A percentile compares a stretch with the other conserved stretches of the same genome.
Evolutionary conservation across 1,140 invertebrate genomes (phyloP).

Genomic region (Dendrolimus punctatus): DNA sequence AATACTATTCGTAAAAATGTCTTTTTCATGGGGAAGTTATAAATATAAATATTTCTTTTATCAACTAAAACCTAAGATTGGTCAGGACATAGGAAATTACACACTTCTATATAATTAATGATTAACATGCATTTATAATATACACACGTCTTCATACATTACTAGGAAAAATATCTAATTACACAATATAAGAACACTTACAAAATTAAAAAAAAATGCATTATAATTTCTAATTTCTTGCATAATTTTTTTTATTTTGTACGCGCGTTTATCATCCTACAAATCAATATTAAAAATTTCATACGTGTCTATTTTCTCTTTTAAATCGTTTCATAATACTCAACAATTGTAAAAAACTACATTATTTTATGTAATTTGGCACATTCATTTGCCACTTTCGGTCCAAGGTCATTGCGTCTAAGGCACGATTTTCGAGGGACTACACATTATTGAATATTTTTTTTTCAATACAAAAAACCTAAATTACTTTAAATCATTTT

Average conservation of each 20-base stretch:
- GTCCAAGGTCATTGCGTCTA: constrained; percentile 31
- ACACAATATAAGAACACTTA: neutral
- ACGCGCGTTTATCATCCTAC: too few species aligned
- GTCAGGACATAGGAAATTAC: constrained; percentile 63
- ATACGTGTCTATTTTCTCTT: neutral
- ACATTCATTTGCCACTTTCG: constrained; percentile 24
- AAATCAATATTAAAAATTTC: too few species aligned
- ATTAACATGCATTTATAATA: constrained; percentile 3
- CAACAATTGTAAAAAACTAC: constrained; percentile 2
- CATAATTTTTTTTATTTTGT: too few species aligned
- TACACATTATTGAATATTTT: neutral
- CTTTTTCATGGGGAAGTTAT: constrained; percentile 65
- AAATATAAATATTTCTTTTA: constrained; percentile 65
- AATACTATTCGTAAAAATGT: constrained; percentile 72
- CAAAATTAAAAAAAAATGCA: too few species aligned
- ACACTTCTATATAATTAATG: constrained; percentile 32
- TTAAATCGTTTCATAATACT: neutral
- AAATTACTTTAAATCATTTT: too few species aligned
- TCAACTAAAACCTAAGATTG: constrained; percentile 62
- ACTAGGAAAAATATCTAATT: constrained; percentile 14
- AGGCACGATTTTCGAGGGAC: constrained; percentile 53
- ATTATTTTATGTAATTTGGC: constrained; percentile 16
- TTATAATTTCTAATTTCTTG: too few species aligned
- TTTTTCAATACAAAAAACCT: too few species aligned
- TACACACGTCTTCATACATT: constrained; percentile 10